Evolutionary conservation across 2,797 vertebrate genomes (phyloP), one percentile per base, ranked within the genome.

Genomic region (Podargus strigoides): DNA sequence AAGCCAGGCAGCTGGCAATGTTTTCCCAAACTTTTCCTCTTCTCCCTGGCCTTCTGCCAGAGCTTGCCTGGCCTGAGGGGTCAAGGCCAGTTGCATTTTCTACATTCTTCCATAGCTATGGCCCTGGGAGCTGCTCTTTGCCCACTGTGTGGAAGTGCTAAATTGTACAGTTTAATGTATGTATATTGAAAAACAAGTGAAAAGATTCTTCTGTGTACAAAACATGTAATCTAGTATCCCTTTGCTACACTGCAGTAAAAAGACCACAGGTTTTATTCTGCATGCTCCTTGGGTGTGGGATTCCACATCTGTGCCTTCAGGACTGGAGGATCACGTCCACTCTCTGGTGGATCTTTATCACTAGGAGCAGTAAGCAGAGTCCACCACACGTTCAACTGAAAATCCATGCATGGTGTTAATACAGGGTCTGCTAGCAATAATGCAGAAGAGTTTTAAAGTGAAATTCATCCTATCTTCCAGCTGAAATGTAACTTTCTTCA

Each of bases 131-230:
- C 78, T 96, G 73, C 85, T 92, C 37, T 76, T 96, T 94, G 87
- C 94, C 93, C 94, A 88, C 89, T 93, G 67, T 86, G 95, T 96
- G 94, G 94, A 96, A 91, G 55, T 89, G 69, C 82, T 86, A 32
- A 77, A 30, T 89, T 78, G 73, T 93, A 93, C 87, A 95, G 85
- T 91, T 94, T 85, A 72, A 89, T 87, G 52, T 95, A 80, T 92
- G 64, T 81, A 44, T 75, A 62, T 32, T 81, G 76, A 87, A 95
- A 95, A 87, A 36, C 32, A 78, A 37, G 28, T 70, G 84, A 55
- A 60, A 90, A 84, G 68, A 80, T 80, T 86, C 23, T 77, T 83
- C 62, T 89, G 15, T 83, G 76, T 93, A 62, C 85, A 73, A 95
- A 94, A 41, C 74, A 32, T 91, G 18, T 85, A 76, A 76, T 55